A percentile compares a stretch with the other conserved stretches of the same genome.
Evolutionary conservation across 1,140 invertebrate genomes (phyloP).

Genomic region (Hycleus cichorii): DNA sequence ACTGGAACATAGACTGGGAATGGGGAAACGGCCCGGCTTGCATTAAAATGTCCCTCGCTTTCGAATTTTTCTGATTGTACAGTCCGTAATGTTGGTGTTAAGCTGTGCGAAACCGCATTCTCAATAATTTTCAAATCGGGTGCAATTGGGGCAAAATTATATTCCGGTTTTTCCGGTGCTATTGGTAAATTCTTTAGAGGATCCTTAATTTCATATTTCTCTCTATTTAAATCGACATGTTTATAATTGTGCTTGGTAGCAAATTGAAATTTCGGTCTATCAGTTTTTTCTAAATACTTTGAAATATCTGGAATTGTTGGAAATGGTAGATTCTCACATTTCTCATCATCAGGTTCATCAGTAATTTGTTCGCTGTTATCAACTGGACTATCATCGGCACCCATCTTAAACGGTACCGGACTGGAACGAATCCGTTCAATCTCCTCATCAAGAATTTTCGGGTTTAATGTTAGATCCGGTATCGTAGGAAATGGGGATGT

Average conservation of each 20-base stretch:
- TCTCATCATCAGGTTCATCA: constrained; percentile 1
- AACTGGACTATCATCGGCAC: not conserved
- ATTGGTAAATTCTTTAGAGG: constrained; percentile 10
- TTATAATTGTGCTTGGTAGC: constrained; percentile 16
- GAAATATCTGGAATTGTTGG: constrained; percentile 28
- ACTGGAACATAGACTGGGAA: constrained; percentile 33
- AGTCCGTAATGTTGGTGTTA: constrained; percentile 18
- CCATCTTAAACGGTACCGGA: constrained; percentile 26
- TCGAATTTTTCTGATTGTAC: constrained; percentile 38
- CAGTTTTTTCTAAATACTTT: constrained; percentile 21
- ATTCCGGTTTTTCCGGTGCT: constrained; percentile 29
- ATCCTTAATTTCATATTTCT: constrained; percentile 27
- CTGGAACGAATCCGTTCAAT: constrained; percentile 28
- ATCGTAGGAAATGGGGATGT: constrained; percentile 31
- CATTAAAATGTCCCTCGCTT: constrained; percentile 38
- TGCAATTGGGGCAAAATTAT: constrained; percentile 28
- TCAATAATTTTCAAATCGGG: constrained; percentile 24
- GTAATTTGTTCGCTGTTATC: constrained; percentile 3
- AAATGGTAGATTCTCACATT: constrained; percentile 14
- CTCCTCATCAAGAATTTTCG: constrained; percentile 33
- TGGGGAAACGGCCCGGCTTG: constrained; percentile 29
- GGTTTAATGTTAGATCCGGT: constrained; percentile 31
- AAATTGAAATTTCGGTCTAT: constrained; percentile 18
- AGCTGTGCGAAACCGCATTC: constrained; percentile 13
- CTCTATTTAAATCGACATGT: constrained; percentile 16